phyloP scores from a whole-genome alignment of 1,140 invertebrate species.

The Rhynchophorus ferrugineus region DNA sequence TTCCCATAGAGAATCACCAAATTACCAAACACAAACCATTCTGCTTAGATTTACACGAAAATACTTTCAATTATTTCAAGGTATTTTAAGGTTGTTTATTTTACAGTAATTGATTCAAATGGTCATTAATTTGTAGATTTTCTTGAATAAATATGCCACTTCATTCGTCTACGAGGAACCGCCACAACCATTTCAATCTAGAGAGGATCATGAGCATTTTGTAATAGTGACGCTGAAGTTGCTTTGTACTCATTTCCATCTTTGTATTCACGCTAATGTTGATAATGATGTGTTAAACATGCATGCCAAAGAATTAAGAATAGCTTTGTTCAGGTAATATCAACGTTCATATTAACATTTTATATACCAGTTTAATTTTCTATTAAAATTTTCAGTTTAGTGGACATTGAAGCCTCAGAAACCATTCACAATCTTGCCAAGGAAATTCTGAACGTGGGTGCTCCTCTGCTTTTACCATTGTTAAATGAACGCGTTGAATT shows the following conservation, averaged over 20 bases:
- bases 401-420: constrained; percentile 51
- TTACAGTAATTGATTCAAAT: no score
- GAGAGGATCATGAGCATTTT: constrained; percentile 53
- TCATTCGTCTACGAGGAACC: constrained; percentile 42
- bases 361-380: no score
- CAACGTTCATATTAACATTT: no score
- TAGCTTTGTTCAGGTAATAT: constrained; percentile 47
- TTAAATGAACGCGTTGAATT: constrained; percentile 53
- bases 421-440: constrained; percentile 48
- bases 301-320: constrained; percentile 49
- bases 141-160: constrained; percentile 53
- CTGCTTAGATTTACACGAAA: constrained; percentile 57
- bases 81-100: no score
- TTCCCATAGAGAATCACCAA: constrained; percentile 49
- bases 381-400: constrained; percentile 41
- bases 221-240: constrained; percentile 52
- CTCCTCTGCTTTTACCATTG: constrained; percentile 52
- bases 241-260: constrained; percentile 52
- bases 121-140: constrained; percentile 49
- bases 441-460: constrained; percentile 53
- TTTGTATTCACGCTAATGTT: constrained; percentile 48
- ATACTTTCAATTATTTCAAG: constrained; percentile 45
- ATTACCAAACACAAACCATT: constrained; percentile 53
- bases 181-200: constrained; percentile 43
- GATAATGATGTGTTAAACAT: constrained; percentile 44